A percentile compares a stretch with the other conserved stretches of the same genome.
These are phyloP conservation scores for Brachyalestes nurse DNA, from an alignment of 2,797 vertebrate genomes.

Conservation along the genomic window DNA sequence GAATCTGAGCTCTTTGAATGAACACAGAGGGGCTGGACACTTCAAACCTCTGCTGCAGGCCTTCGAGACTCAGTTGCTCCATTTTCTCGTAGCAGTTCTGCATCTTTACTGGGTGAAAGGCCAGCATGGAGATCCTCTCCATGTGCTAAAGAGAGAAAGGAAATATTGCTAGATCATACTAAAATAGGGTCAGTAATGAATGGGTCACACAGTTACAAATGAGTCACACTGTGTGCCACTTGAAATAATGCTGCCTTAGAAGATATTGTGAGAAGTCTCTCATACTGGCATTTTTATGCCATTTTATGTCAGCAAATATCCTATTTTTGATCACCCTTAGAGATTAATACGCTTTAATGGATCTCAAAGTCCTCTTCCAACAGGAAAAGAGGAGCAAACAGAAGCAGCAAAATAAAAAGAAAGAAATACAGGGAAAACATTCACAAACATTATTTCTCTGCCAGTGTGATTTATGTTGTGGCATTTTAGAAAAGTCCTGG, in stretches of 20 bases:
- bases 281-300: neutral
- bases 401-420: neutral
- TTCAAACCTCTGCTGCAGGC: constrained; percentile 93
- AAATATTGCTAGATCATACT: neutral
- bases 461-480: neutral
- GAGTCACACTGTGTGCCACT: too few relatives aligned
- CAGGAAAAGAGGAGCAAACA: neutral
- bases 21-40: constrained; percentile 90
- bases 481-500: neutral
- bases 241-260: too few relatives aligned
- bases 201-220: neutral
- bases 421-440: too few relatives aligned
- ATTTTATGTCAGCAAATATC: neutral
- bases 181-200: neutral
- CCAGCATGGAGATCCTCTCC: constrained; percentile 93
- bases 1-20: constrained; percentile 93
- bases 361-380: neutral
- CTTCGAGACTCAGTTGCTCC: constrained; percentile 91
- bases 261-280: too few relatives aligned
- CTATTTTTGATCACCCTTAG: neutral
- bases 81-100: constrained; percentile 93
- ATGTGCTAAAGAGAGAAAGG: constrained; percentile 79
- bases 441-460: neutral
- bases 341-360: neutral
- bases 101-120: constrained; percentile 98